Base-by-base conservation (phyloP, 64 coral and sea anemone species). In the Anthopleura sola region DNA sequence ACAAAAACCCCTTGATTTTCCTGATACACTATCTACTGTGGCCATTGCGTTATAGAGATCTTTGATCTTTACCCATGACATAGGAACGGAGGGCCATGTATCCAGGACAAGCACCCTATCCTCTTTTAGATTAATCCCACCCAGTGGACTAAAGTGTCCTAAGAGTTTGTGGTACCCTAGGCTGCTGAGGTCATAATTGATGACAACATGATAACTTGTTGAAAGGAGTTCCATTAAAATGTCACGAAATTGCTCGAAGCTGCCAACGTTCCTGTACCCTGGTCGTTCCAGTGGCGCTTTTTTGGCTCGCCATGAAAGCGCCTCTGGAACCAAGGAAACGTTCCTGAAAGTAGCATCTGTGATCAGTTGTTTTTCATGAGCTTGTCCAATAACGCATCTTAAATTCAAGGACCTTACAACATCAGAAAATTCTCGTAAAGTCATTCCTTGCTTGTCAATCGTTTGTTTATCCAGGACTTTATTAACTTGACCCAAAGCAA, bases 141-240 rank as follows among this genome's bases (percentile, higher is more conserved):
- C 91, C 10, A 92, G 19, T 5, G 91, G 91, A 37, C 91, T 92
- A 37, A 88, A 88, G 56, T 92, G 91, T 26, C 91, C 91, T 39
- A 64, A 49, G 9, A 68, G 62, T 68, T 68, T 1, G 24, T 68
- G 24, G 62, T 68, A 68, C n/a, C 62, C 62, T 2, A 68, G 62
- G 5, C 24, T 3, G 62, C 62, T 68, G 6, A 68, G 62, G 26
- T 68, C 62, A 68, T 10, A 68, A 68, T 68, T 68, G 21, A 68
- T 29, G 62, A 68, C 62, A 29, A 68, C 24, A n/a, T n/a, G n/a
- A n/a, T n/a, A n/a, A n/a, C n/a, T n/a, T n/a, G n/a, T n/a, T n/a
- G n/a, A n/a, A 4, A 92, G 49, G 53, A 49, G 75, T 36, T 92
- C 91, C 13, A 92, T 29, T 21, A 83, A 47, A 29, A 79, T 37